Evolutionary conservation across 2,888 invertebrate genomes (phyloP), one percentile per base, ranked within the genome.

Genomic region (Brachylomia viminalis): DNA sequence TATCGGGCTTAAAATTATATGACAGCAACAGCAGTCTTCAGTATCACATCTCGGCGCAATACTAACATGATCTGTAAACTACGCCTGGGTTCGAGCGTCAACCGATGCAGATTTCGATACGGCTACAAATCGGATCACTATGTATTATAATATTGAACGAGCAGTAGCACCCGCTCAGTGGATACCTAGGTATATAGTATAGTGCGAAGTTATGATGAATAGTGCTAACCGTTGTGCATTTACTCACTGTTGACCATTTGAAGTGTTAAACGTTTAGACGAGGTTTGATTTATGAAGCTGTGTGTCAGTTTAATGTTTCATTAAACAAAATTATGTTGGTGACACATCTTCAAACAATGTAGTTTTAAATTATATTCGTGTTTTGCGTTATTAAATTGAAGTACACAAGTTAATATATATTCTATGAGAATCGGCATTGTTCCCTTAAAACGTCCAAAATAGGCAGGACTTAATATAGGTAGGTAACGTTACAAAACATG

Each of bases 241-340:
- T 74, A 79, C 74, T 61, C 61, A 61, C 54, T 33, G 47, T 42
- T 74, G 30, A 56, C 75, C 61, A 74, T 67, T 59, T 65, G 38
- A 71, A 72, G 72, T 71, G 77, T 72, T 45, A 71, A 71, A 79
- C 64, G 27, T 58, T 71, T 70, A 71, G 17, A 64, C 23, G 17
- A 2, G 20, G n/a, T 23, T 23, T 71, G 49, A 79, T 58, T 58
- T 71, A 79, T 70, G 54, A 49, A 49, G 23, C 42, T 20, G 6
- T 65, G 20, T n/a, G 27, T 30, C 13, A 49, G 27, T 62, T 42
- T 49, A 64, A 54, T 33, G 54, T 62, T 61, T 30, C 17, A 47
- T 38, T 47, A 47, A 30, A 77, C 38, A 54, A 11, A 38, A 17
- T 42, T 42, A 33, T 49, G 2, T n/a, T 30, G 54, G 13, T 64